Base-by-base conservation (phyloP, 2,888 invertebrate genomes). In the Anoncus sp. region DNA sequence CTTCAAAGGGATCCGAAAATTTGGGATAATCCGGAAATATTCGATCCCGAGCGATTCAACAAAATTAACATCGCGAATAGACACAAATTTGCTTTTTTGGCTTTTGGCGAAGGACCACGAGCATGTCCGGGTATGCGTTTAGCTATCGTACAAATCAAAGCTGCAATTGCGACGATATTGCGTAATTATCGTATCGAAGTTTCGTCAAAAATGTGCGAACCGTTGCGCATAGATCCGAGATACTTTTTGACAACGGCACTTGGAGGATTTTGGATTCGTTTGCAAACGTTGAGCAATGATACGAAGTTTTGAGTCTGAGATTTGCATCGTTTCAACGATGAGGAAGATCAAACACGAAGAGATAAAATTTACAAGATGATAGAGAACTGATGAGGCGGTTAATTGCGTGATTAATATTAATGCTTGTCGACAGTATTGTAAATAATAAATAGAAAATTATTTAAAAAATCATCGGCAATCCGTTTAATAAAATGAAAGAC, bases 91-190 rank as follows among this genome's bases (percentile, higher is more conserved):
- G 62, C 65, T 9, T 72, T 24, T 60, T 49, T 84, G 6, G 63
- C 79, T 0, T 83, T 83, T 31, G 79, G 83, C 0, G 82, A 75
- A 9, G 82, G 81, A n/a, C 82, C 81, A 2, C 65, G 83, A 35
- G 40, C 47, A 16, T 83, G 84, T 49, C 73, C 71, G 6, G 83
- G 83, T 7, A 80, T 60, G 62, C 51, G 82, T 53, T 38, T 80
- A 22, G 84, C 70, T 0, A 18, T 67, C 2, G 14, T 81, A 12
- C 77, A 79, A 40, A 57, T 84, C 9, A 83, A 80, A 57, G 81
- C 69, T 9, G 81, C 69, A 1, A 14, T 82, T 6, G 77, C 79
- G 3, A 63, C 43, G 9, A 45, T 83, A 10, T 31, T 84, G 3
- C 60, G 10, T 18, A 75, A 82, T 45, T 84, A 77, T 43, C n/a